Percentiles rank a stretch among this genome's conserved stretches.
Conservation (phyloP, 2,113 vertebrate genomes). For the Diglossa brunneiventris region DNA sequence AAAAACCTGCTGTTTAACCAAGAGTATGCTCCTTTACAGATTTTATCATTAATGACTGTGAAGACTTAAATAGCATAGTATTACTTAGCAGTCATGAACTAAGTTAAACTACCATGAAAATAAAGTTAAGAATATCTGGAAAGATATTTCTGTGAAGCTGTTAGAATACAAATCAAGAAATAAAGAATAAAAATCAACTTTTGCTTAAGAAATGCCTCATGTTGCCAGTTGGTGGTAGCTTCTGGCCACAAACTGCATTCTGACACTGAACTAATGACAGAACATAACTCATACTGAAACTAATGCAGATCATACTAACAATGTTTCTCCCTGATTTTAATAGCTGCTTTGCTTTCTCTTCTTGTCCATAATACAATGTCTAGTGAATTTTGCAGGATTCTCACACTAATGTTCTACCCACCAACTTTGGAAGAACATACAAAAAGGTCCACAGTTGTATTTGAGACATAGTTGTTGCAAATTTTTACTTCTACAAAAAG, state of each 20-base stretch:
- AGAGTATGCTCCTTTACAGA: neutral
- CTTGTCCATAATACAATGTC: neutral
- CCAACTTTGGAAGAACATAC: neutral
- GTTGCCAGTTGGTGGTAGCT: neutral
- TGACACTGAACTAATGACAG: neutral
- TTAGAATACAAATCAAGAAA: neutral
- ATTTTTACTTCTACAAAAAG: neutral
- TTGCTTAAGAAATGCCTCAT: neutral
- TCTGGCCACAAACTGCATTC: slow-evolving; percentile 16
- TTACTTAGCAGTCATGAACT: neutral
- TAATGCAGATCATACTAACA: neutral
- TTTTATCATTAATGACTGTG: neutral
- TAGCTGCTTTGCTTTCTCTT: neutral
- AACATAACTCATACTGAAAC: neutral
- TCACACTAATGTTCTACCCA: neutral
- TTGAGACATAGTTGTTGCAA: neutral
- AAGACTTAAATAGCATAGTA: neutral
- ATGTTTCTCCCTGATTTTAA: neutral
- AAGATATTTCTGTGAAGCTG: neutral
- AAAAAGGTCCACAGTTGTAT: neutral
- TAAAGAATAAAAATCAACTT: neutral
- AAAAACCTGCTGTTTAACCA: neutral
- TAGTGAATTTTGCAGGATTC: neutral
- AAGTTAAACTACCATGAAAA: neutral
- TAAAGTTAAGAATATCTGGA: neutral